Percentiles rank a stretch among this genome's conserved stretches.
phyloP scores from a whole-genome alignment of 1,140 invertebrate genomes.

The Drosophila subpulchrella region DNA sequence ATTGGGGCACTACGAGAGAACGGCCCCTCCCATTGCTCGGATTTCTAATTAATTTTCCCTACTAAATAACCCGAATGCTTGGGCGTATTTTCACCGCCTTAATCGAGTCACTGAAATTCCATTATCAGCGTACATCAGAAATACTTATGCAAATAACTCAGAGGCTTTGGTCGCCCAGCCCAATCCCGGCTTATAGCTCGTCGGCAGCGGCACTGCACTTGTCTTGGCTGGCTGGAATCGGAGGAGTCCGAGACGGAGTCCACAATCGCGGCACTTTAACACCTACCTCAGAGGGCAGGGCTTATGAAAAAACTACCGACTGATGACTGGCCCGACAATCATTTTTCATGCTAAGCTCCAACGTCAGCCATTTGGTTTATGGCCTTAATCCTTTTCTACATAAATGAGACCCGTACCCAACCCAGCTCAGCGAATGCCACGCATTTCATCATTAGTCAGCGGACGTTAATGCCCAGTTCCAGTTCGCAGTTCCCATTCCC shows the following conservation, averaged over 20 bases:
- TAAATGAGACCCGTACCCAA: conserved; percentile 67
- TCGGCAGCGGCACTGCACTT: conserved; percentile 27
- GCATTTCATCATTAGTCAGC: conserved; percentile 82
- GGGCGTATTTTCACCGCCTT: conserved; percentile 10
- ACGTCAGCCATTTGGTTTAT: conserved; percentile 82
- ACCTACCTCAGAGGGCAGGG: conserved; percentile 61
- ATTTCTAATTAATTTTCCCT: conserved; percentile 48
- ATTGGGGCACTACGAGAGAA: background rate
- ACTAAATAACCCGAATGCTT: conserved; percentile 33
- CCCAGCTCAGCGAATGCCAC: conserved; percentile 63
- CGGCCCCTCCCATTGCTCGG: background rate
- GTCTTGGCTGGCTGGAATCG: conserved; percentile 17
- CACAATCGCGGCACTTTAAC: conserved; percentile 72
- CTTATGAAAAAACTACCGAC: conserved; percentile 47
- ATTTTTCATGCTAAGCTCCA: conserved; percentile 82
- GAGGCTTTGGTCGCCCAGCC: conserved; percentile 23
- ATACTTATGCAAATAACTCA: conserved; percentile 57
- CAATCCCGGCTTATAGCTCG: conserved; percentile 26
- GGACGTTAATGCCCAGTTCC: conserved; percentile 74
- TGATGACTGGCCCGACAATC: conserved; percentile 64
- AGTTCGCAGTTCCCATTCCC: conserved; percentile 15
- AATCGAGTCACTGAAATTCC: conserved; percentile 27
- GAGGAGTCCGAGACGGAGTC: conserved; percentile 9
- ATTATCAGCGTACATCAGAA: conserved; percentile 37
- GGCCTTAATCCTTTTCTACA: conserved; percentile 82